Percentiles rank a stretch among this genome's conserved stretches.
These are phyloP conservation scores for Tricholauxania praeusta DNA, from an alignment of 2,888 invertebrate species.

Conservation along the genomic window DNA sequence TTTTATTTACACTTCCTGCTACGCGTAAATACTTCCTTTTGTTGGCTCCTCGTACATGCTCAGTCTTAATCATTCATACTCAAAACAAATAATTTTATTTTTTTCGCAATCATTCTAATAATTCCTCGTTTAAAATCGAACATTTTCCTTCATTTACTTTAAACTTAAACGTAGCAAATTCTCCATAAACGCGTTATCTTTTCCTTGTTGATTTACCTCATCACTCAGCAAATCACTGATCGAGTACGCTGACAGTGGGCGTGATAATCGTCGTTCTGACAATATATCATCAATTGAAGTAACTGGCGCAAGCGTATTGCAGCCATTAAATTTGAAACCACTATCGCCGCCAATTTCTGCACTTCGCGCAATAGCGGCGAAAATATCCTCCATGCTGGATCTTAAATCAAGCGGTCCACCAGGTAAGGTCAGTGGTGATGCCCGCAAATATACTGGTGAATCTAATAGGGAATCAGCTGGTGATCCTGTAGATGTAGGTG, in stretches of 20 bases:
- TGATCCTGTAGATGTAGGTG: constrained; percentile 50
- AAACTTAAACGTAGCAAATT: constrained; percentile 46
- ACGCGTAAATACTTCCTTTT: no score
- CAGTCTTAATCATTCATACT: no score
- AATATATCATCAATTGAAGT: constrained; percentile 66
- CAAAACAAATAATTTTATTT: no score
- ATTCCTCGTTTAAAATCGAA: no score
- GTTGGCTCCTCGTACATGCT: no score
- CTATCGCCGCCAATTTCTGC: constrained; percentile 52
- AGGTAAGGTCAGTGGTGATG: constrained; percentile 52
- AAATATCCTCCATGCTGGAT: constrained; percentile 64
- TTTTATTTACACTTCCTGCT: no score
- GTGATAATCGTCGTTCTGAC: constrained; percentile 63
- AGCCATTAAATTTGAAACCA: constrained; percentile 46
- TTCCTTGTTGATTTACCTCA: constrained; percentile 48
- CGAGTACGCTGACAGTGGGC: constrained; percentile 66
- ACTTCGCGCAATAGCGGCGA: constrained; percentile 63
- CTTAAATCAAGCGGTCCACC: constrained; percentile 58
- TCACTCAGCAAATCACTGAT: constrained; percentile 66
- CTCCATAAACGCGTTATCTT: constrained; percentile 55
- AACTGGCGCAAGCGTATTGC: constrained; percentile 57
- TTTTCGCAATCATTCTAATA: no score
- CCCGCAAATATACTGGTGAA: constrained; percentile 48
- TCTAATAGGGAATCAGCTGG: constrained; percentile 32
- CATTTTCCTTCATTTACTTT: no score